Evolutionary conservation across 2,797 vertebrate species (phyloP), one percentile per base, ranked within the genome.

Genomic region (Spinibarbus caldwelli): DNA sequence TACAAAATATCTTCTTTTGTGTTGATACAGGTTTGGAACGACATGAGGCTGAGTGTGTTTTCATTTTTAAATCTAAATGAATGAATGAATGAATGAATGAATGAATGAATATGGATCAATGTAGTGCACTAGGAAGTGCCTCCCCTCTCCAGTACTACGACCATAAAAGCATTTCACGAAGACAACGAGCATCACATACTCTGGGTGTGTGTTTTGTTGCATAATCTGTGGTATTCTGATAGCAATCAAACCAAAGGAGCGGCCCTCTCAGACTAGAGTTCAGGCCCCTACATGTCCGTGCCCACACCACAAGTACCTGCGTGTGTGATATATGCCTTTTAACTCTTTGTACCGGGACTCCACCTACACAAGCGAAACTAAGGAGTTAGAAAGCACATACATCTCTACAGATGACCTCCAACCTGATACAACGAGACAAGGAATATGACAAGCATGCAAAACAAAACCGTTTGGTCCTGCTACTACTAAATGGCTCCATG

Each of bases 321-420:
- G 64, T 76, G 70, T 85, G 29, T 38, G 47, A 80, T 87, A 71
- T 49, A 75, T 66, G 57, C 19, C 19, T 54, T 31, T 11, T 73
- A 79, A 81, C 73, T 66, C 84, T 62, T 76, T 77, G 45, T 77
- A 77, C 82, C 5, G 34, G 54, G 83, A 71, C 76, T 78, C 49
- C 83, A 78, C 88, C 86, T 71, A 89, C 86, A 78, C 86, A 59
- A 86, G 54, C 43, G 41, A 67, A 87, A 82, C 88, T 86, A 47
- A 82, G 73, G 64, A 47, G 83, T 80, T 43, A 78, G 75, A 73
- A 83, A 47, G 34, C 45, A 45, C 29, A 49, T 45, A 75, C 9
- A 26, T 75, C 34, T 73, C 76, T 36, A 64, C 70, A 34, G 23
- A 26, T 12, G 57, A 83, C 81, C 71, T 83, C 21, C 31, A 23